These are phyloP conservation scores for Ceratina japonica DNA, from an alignment of 1,140 invertebrate species.

Conservation along the genomic window DNA sequence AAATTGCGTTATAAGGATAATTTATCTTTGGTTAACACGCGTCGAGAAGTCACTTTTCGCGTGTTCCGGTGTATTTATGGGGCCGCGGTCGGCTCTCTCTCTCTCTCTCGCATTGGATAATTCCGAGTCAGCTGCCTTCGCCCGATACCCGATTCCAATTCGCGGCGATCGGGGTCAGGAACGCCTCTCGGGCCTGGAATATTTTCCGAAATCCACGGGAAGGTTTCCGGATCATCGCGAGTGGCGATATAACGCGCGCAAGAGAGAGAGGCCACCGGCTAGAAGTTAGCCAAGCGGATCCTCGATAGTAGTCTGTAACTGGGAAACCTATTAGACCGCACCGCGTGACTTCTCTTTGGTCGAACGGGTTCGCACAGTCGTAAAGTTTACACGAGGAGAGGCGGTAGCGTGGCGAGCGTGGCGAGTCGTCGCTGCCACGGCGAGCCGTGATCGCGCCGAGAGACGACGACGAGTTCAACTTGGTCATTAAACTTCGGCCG, in stretches of 20 bases:
- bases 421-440: slow-evolving; percentile 46
- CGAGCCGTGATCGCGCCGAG: slow-evolving; percentile 52
- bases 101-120: no score
- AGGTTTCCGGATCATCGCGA: no score
- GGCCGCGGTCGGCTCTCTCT: no score
- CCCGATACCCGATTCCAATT: neutral
- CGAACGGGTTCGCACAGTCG: slow-evolving; percentile 37
- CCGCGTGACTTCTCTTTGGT: slow-evolving; percentile 28
- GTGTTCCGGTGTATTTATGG: slow-evolving; percentile 16
- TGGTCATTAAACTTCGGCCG: slow-evolving; percentile 50
- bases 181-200: no score
- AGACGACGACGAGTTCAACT: slow-evolving; percentile 49
- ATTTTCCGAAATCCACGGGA: no score
- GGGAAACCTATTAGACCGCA: slow-evolving; percentile 50
- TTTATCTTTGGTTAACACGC: slow-evolving; percentile 23
- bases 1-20: slow-evolving; percentile 8
- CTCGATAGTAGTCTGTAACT: slow-evolving; percentile 51
- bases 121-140: no score
- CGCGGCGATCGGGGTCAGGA: neutral
- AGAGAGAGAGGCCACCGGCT: slow-evolving; percentile 5
- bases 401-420: slow-evolving; percentile 18
- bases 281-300: slow-evolving; percentile 47
- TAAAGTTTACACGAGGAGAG: slow-evolving; percentile 42
- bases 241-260: neutral
- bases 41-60: slow-evolving; percentile 19